phyloP scores from a whole-genome alignment of 1,140 invertebrate species.

The Planococcus citri region DNA sequence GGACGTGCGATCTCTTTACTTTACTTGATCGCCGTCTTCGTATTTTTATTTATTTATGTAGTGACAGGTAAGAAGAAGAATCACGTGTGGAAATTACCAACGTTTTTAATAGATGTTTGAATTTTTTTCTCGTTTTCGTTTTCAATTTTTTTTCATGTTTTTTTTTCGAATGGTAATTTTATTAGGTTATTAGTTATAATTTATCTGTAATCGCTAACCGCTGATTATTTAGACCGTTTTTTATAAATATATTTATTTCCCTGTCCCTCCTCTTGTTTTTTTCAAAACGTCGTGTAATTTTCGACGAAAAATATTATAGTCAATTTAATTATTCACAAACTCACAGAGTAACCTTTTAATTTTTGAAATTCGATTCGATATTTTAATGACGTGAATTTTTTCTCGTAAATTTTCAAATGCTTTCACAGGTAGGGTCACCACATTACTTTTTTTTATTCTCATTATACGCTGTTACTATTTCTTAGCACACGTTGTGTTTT shows the following conservation, averaged over 20 bases:
- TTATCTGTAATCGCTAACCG: background rate
- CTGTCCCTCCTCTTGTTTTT: no score
- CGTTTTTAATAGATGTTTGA: background rate
- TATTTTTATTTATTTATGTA: background rate
- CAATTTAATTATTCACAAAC: slow-evolving; percentile 19
- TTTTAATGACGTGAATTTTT: background rate
- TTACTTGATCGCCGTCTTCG: no score
- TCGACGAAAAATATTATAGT: slow-evolving; percentile 8
- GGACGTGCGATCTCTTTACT: no score
- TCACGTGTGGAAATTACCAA: background rate
- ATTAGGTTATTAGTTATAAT: background rate
- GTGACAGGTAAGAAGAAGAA: background rate
- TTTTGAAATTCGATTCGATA: no score
- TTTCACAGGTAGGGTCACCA: slow-evolving; percentile 14
- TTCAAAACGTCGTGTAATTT: no score
- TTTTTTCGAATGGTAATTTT: background rate
- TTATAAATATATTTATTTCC: slow-evolving; percentile 33
- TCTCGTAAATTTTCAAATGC: background rate
- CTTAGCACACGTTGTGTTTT: background rate
- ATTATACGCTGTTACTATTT: background rate
- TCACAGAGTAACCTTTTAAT: slow-evolving; percentile 15
- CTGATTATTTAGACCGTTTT: background rate
- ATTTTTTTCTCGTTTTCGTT: no score
- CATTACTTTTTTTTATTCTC: background rate
- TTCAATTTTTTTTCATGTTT: no score